phyloP scores from a whole-genome alignment of 1,140 invertebrate genomes.

The Yoshiicerus persimilis region DNA sequence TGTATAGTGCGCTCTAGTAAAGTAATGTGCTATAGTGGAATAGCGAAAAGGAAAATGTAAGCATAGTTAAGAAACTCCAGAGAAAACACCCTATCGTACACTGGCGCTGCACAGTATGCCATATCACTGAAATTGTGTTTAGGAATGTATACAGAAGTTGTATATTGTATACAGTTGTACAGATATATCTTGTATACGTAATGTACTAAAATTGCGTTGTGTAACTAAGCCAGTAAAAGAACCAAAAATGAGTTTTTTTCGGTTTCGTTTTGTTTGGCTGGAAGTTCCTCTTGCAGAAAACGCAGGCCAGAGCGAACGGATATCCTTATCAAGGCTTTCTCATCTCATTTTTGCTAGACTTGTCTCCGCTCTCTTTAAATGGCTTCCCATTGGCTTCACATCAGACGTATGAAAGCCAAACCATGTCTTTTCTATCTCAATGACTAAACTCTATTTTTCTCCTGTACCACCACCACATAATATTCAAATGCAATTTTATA shows the following conservation, averaged over 20 bases:
- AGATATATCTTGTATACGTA: not conserved
- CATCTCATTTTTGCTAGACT: not conserved
- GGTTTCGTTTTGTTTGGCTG: not conserved
- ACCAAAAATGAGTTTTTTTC: not conserved
- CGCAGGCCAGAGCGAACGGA: not conserved
- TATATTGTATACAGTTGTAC: too few relatives aligned
- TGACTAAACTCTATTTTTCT: not conserved
- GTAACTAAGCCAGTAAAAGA: not conserved
- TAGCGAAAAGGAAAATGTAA: not conserved
- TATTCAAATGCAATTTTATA: not conserved
- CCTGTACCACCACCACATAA: not conserved
- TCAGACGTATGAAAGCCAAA: not conserved
- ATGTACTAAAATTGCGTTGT: not conserved
- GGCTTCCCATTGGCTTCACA: not conserved
- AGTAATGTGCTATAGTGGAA: not conserved
- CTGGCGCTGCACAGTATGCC: too few relatives aligned
- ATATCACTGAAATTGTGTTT: not conserved
- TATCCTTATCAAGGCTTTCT: constrained; percentile 17
- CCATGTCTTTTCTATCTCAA: not conserved
- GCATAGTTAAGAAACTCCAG: not conserved
- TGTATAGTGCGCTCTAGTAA: not conserved
- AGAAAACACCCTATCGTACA: not conserved
- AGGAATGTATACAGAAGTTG: too few relatives aligned
- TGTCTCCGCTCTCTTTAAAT: not conserved
- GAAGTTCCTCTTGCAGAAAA: not conserved